Percentiles rank a stretch among this genome's conserved stretches.
Evolutionary conservation across 1,140 invertebrate genomes (phyloP).

Genomic region (Himalopsyche phryganea): DNA sequence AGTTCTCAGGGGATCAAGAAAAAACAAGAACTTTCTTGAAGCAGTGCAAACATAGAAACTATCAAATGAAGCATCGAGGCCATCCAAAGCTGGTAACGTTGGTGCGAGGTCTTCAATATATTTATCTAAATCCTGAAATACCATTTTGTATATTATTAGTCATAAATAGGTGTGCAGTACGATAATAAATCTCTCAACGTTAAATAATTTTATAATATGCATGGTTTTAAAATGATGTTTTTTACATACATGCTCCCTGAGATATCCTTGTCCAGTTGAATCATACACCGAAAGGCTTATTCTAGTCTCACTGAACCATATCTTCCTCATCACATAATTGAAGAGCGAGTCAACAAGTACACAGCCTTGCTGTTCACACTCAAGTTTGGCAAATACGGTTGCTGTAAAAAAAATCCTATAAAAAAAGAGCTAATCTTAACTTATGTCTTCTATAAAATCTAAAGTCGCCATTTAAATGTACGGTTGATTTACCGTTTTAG

Average conservation of each 20-base stretch:
- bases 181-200: too few species aligned
- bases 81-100: constrained; percentile 83
- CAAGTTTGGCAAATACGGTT: constrained; percentile 80
- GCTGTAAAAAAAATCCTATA: constrained; percentile 74
- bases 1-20: constrained; percentile 84
- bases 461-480: too few species aligned
- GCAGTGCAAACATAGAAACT: constrained; percentile 96
- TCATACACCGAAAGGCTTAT: constrained; percentile 93
- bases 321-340: constrained; percentile 93
- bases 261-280: constrained; percentile 85
- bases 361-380: constrained; percentile 77
- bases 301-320: constrained; percentile 90
- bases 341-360: constrained; percentile 83
- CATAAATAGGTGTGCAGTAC: neutral
- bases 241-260: constrained; percentile 74
- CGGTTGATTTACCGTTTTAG: too few species aligned
- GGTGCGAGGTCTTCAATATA: constrained; percentile 93
- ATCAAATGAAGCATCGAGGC: constrained; percentile 89
- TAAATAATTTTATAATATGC: too few species aligned
- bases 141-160: constrained; percentile 15
- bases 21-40: constrained; percentile 93
- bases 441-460: too few species aligned
- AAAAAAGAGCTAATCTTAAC: constrained; percentile 14
- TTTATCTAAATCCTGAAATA: constrained; percentile 83
- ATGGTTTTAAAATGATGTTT: too few species aligned